Evolutionary conservation across 2,888 invertebrate genomes (phyloP).

Genomic region (Aphrophora alni): DNA sequence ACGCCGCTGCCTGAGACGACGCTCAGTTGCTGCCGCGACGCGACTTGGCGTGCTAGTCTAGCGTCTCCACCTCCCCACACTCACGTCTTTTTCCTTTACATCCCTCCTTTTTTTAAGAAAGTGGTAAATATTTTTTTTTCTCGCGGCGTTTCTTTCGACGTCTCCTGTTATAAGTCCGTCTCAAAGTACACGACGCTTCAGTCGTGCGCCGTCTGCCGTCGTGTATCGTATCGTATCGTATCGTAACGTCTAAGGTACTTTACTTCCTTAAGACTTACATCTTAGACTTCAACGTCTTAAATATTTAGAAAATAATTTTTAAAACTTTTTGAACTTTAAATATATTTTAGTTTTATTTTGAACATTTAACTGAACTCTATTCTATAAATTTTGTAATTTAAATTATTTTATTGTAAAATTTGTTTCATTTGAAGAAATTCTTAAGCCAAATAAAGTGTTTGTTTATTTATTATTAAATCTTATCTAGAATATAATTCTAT

Average conservation of each 20-base stretch:
- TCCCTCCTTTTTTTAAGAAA: conserved; percentile 37
- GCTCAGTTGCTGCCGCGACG: conserved; percentile 43
- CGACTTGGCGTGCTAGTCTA: conserved; percentile 35
- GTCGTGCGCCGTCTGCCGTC: conserved; percentile 68
- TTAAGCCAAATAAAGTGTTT: no score
- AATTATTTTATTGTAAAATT: not conserved
- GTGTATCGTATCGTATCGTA: conserved; percentile 9
- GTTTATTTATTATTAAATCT: no score
- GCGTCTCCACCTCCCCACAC: conserved; percentile 31
- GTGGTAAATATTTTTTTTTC: conserved; percentile 41
- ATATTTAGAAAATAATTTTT: no score
- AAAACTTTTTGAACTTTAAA: not conserved
- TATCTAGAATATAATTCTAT: no score
- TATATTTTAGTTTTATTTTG: not conserved
- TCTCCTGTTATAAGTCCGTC: conserved; percentile 38
- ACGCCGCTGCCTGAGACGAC: conserved; percentile 32
- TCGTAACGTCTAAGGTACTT: not conserved
- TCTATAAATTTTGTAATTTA: not conserved
- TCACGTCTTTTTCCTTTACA: conserved; percentile 34
- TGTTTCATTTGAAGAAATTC: no score
- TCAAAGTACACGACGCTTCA: conserved; percentile 32
- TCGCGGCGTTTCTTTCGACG: conserved; percentile 40
- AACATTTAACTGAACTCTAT: not conserved
- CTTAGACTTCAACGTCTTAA: not conserved
- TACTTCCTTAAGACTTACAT: not conserved